Evolutionary conservation across 2,797 vertebrate genomes (phyloP), one percentile per base, ranked within the genome.

Genomic region (Mus spretus): DNA sequence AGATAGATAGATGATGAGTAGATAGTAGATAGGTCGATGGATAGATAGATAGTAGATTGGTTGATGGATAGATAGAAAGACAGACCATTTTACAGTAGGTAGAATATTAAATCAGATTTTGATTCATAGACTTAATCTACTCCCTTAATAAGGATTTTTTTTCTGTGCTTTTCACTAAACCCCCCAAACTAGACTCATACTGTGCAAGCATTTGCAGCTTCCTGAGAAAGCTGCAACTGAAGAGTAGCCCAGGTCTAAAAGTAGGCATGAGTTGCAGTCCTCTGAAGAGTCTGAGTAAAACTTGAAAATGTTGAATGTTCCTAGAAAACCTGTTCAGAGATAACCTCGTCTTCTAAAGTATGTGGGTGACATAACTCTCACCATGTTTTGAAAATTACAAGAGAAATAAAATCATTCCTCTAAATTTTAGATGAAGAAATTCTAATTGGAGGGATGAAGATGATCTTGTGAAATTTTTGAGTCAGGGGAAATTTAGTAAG

Each of bases 131-230:
- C 11, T 82, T 78, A 85, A 85, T 82, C 11, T 86, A 91, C n/a
- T 3, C 47, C 12, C 2, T 12, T 44, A 9, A 31, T 53, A 2
- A 31, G 83, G 10, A 77, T 81, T 13, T 65, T 0, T 0, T 84
- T 93, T 50, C 50, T 75, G 3, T 67, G 31, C 14, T 90, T 92
- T 78, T 95, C 57, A 89, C 28, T 79, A 80, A 84, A 72, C 67
- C 4, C 4, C 4, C 20, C 2, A 65, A 88, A 19, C 2, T 91
- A 53, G 9, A 87, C 13, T 84, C 28, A 94, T 17, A 31, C 9
- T 83, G 3, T 17, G 24, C 37, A 28, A 88, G 31, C 0, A 85
- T 90, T 88, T 78, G 9, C 17, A 67, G 4, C 11, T 92, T 92
- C n/a, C n/a, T 9, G 24, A 44, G 22, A 22, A 92, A 77, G 13